Conservation (phyloP, 2,888 invertebrate species). For the Coronaproctus castanopsis region DNA sequence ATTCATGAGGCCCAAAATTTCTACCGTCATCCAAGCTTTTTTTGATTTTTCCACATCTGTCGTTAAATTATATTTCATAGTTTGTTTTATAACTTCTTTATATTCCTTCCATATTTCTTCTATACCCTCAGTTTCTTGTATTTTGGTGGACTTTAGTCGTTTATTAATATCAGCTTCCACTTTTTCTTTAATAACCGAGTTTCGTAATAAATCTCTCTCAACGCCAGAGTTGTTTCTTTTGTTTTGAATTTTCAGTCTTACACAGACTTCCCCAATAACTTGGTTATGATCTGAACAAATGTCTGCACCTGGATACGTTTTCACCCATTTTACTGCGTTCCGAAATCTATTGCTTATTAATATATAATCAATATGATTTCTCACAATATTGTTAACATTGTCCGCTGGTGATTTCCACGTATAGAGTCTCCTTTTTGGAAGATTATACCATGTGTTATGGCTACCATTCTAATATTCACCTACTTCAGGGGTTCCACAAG, state of each 20-base stretch:
- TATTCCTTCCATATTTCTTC: neutral
- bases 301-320: slow-evolving; percentile 19
- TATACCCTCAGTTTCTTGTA: neutral
- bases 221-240: too few species aligned
- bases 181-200: too few species aligned
- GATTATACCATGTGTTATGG: slow-evolving; percentile 1
- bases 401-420: slow-evolving; percentile 19
- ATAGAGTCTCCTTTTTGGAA: neutral
- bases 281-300: slow-evolving; percentile 18
- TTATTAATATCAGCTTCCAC: too few species aligned
- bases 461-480: too few species aligned
- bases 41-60: too few species aligned
- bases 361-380: slow-evolving; percentile 21
- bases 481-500: too few species aligned
- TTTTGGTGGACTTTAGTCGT: too few species aligned
- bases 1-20: neutral
- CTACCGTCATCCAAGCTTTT: neutral
- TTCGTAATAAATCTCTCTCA: too few species aligned
- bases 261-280: slow-evolving; percentile 9
- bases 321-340: slow-evolving; percentile 12
- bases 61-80: too few species aligned
- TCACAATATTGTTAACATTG: slow-evolving; percentile 15
- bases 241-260: too few species aligned
- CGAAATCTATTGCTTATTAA: slow-evolving; percentile 13
- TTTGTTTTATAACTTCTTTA: too few species aligned